Evolutionary conservation across 2,113 vertebrate species (phyloP), one percentile per base, ranked within the genome.

Genomic region (Rousettus leschenaultii): DNA sequence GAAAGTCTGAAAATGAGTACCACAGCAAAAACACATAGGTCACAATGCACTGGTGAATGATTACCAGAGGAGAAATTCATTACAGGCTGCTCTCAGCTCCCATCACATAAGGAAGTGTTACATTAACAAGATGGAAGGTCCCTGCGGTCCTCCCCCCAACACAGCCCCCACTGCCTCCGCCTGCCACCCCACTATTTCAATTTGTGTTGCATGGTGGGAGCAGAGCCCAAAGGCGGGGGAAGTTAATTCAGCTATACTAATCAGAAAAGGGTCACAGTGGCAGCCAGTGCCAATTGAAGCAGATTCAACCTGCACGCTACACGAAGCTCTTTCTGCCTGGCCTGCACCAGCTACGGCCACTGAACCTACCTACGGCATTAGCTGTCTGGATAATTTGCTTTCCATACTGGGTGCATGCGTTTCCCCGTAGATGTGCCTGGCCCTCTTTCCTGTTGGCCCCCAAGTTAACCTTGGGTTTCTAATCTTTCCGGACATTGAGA

Each of bases 51-150:
- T 87, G 91, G 86, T 97, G 93, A 97, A 87, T 98, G 96, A 97
- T 95, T 96, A 95, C 91, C 75, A 40, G 89, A 96, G 89, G 95
- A 96, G 86, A 96, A 79, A 97, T 96, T 96, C 91, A 85, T 96
- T 87, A 75, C 57, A 30, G 78, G 59, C 86, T 88, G 71, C 78
- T 77, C 91, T 86, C 61, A 19, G 82, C 86, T 96, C 94, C 91
- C 71, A 43, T 79, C 91, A 63, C 35, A 38, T 73, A 77, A 89
- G 91, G 86, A 94, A 86, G 87, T 87, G 84, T 95, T 95, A 85
- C 87, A 97, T 93, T 95, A 96, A 94, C 86, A 96, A 96, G 97
- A 97, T 73, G 79, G 95, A 97, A 94, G 95, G 95, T 85, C 93
- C 83, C 93, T 7, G 65, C 0, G 2, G 83, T 75, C 74, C 84